Evolutionary conservation across 2,113 vertebrate species (phyloP).

Genomic region (Cardinalis cardinalis): DNA sequence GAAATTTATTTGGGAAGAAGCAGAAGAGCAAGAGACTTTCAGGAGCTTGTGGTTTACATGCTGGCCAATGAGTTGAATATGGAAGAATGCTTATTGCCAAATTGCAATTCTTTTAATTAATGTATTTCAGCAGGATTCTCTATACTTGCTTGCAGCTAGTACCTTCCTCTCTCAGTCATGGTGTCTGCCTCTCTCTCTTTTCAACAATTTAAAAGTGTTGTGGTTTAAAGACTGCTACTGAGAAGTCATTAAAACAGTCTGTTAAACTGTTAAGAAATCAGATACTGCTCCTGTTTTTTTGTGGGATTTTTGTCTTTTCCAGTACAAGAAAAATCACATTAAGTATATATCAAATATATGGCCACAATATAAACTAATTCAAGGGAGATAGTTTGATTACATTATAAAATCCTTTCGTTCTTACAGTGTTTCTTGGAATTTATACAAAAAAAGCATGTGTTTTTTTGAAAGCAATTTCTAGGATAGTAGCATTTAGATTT

Average conservation of each 20-base stretch:
- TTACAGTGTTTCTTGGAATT: conserved; percentile 30
- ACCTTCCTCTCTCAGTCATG: neutral
- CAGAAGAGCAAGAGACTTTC: conserved; percentile 48
- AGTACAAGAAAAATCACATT: neutral
- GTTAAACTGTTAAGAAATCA: neutral
- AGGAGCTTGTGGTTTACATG: conserved; percentile 42
- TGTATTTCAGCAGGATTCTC: neutral
- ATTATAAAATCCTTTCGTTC: neutral
- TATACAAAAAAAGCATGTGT: conserved; percentile 23
- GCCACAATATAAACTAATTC: conserved; percentile 36
- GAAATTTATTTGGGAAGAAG: conserved; percentile 68
- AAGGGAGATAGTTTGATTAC: conserved; percentile 15
- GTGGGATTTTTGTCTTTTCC: neutral
- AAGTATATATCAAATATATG: conserved; percentile 17
- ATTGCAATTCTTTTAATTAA: conserved; percentile 14
- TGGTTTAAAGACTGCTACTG: neutral
- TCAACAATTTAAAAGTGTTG: neutral
- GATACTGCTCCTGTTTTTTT: neutral
- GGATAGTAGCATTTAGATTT: conserved; percentile 73
- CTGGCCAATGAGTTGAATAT: conserved; percentile 57
- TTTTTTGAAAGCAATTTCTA: conserved; percentile 51
- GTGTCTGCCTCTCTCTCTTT: neutral
- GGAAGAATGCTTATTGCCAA: conserved; percentile 4
- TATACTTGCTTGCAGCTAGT: neutral
- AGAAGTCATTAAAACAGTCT: neutral